A percentile compares a stretch with the other conserved stretches of the same genome.
Evolutionary conservation across 2,888 invertebrate genomes (phyloP).

Genomic region (Eristalis intricaria): DNA sequence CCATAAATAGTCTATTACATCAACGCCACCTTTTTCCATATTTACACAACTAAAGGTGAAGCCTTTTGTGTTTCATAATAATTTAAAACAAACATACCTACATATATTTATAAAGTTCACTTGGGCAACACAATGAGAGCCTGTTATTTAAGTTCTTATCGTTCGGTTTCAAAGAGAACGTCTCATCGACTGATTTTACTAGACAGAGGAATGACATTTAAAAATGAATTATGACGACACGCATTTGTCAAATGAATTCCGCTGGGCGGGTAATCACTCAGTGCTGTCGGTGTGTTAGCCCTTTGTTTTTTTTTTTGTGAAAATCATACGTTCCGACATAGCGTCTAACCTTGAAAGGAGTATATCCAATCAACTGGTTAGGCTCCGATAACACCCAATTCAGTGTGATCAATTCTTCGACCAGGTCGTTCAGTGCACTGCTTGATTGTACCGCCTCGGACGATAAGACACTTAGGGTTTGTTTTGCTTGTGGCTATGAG

Average conservation of each 20-base stretch:
- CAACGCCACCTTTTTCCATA: background rate
- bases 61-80: background rate
- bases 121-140: background rate
- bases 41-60: background rate
- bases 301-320: background rate
- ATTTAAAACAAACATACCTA: background rate
- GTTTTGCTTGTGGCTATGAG: background rate
- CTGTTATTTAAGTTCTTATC: background rate
- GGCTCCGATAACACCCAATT: conserved; percentile 28
- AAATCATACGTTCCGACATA: conserved; percentile 8
- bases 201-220: conserved; percentile 6
- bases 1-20: background rate
- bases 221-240: conserved; percentile 32
- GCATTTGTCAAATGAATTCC: background rate
- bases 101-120: background rate
- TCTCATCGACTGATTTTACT: conserved; percentile 11
- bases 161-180: background rate
- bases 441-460: background rate
- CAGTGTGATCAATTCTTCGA: conserved; percentile 4
- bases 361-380: conserved; percentile 12
- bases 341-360: background rate
- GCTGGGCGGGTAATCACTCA: conserved; percentile 13
- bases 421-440: background rate
- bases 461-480: conserved; percentile 23
- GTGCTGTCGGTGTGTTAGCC: conserved; percentile 26